A percentile compares a stretch with the other conserved stretches of the same genome.
These are phyloP conservation scores for Mycteria americana DNA, from an alignment of 2,797 vertebrate genomes.

Conservation along the genomic window DNA sequence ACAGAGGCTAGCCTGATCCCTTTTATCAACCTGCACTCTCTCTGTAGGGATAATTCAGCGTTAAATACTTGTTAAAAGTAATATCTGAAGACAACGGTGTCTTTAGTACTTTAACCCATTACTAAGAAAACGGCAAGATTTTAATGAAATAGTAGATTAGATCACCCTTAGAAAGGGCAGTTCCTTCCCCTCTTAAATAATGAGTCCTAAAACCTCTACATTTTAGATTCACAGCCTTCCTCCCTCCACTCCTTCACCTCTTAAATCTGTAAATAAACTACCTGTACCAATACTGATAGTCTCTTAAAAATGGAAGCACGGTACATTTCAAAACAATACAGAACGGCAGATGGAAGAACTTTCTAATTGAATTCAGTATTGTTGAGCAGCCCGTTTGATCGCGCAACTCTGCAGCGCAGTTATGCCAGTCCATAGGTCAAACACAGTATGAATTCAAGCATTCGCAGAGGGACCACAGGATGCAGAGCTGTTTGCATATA, in stretches of 20 bases:
- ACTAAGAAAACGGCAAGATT: not conserved
- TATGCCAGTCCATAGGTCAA: constrained; percentile 38
- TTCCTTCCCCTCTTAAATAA: not conserved
- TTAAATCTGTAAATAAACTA: not conserved
- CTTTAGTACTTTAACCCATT: not conserved
- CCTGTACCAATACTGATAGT: not conserved
- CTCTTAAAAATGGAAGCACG: not conserved
- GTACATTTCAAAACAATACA: not conserved
- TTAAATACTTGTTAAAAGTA: not conserved
- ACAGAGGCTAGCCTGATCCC: not conserved
- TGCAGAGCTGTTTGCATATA: not conserved
- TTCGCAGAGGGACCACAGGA: not conserved
- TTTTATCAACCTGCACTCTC: not conserved
- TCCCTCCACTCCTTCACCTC: not conserved
- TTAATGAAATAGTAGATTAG: not conserved
- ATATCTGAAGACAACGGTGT: not conserved
- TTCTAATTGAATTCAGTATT: not conserved
- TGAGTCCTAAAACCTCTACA: not conserved
- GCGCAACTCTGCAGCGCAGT: not conserved
- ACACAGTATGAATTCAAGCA: not conserved
- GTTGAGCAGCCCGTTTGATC: not conserved
- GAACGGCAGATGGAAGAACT: not conserved
- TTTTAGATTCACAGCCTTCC: not conserved
- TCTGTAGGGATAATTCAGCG: not conserved
- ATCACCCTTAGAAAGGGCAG: not conserved